Evolutionary conservation across 1,140 invertebrate species (phyloP).

Genomic region (Calosoma granatense): DNA sequence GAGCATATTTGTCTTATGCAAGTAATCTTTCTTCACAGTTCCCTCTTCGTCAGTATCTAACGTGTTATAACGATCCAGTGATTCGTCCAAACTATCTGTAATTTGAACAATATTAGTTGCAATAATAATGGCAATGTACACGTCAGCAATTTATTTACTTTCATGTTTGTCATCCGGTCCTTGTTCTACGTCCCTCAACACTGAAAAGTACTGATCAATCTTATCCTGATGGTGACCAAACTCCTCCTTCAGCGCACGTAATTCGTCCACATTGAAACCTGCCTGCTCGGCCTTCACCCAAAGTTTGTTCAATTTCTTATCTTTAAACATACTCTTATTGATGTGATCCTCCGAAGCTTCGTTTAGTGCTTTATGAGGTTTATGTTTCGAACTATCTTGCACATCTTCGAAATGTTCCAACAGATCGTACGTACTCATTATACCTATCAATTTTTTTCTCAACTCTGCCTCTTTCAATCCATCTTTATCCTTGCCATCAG

Average conservation of each 20-base stretch:
- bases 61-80: constrained; percentile 42
- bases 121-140: no score
- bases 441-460: constrained; percentile 65
- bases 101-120: constrained; percentile 10
- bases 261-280: constrained; percentile 73
- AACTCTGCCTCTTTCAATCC: constrained; percentile 75
- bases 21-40: constrained; percentile 50
- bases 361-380: constrained; percentile 27
- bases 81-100: constrained; percentile 40
- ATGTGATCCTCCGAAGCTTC: constrained; percentile 50
- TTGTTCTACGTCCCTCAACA: constrained; percentile 58
- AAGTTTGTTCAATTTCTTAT: constrained; percentile 81
- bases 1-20: constrained; percentile 54
- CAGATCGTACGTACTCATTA: constrained; percentile 73
- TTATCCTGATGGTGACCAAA: constrained; percentile 89
- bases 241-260: constrained; percentile 76
- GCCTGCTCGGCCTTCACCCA: constrained; percentile 82
- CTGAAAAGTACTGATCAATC: constrained; percentile 76
- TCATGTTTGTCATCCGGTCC: constrained; percentile 44
- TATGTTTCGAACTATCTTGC: constrained; percentile 41
- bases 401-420: constrained; percentile 69
- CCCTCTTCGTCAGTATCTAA: constrained; percentile 52
- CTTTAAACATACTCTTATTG: constrained; percentile 72
- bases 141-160: constrained; percentile 48
- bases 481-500: constrained; percentile 75